A percentile compares a stretch with the other conserved stretches of the same genome.
phyloP scores from a whole-genome alignment of 2,888 invertebrate species.

The Ptychoptera albimana region DNA sequence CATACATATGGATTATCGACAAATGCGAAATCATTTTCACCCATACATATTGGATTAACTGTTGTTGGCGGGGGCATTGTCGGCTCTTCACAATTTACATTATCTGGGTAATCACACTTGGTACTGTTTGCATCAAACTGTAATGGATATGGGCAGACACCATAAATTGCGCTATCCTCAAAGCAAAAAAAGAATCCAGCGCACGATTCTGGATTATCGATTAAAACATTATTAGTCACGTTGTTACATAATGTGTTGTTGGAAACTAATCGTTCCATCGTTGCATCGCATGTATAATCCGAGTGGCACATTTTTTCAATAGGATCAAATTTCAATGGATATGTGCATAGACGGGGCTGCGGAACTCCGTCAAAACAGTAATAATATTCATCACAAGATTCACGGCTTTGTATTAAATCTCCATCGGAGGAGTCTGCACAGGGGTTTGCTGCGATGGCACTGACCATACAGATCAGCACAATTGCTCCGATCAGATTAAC shows the following conservation, averaged over 20 bases:
- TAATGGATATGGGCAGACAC: background rate
- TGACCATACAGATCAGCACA: too few species aligned
- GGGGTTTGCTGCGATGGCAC: too few species aligned
- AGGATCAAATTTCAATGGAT: background rate
- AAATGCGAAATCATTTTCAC: background rate
- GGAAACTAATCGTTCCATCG: too few species aligned
- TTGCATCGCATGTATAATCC: too few species aligned
- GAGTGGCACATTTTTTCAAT: background rate
- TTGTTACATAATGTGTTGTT: background rate
- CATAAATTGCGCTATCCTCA: background rate
- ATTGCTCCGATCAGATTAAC: too few species aligned
- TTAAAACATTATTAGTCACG: background rate
- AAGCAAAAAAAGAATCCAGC: slow-evolving; percentile 1
- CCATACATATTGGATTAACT: background rate
- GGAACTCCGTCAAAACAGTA: background rate
- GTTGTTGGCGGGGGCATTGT: background rate
- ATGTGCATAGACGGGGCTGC: background rate
- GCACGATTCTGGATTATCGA: background rate
- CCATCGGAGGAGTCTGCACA: background rate
- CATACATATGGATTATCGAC: background rate
- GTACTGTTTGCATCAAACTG: background rate
- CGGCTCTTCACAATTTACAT: background rate
- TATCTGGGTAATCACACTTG: background rate
- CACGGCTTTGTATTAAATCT: background rate
- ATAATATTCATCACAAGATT: background rate